Evolutionary conservation across 1,140 invertebrate species (phyloP).

Genomic region (Drosophila teissieri): DNA sequence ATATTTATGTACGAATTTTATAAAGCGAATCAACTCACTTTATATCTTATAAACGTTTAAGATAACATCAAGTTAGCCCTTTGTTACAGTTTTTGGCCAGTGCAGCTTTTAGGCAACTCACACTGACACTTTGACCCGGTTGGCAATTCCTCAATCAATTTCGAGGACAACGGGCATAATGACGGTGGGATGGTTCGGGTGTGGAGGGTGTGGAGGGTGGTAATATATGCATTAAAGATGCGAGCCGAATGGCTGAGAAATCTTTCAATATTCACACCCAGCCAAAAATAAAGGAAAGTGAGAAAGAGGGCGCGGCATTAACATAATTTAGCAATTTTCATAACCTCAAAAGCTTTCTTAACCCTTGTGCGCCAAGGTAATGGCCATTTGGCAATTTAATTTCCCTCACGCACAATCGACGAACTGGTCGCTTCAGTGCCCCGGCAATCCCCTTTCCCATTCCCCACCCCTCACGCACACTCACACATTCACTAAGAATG

Average conservation of each 20-base stretch:
- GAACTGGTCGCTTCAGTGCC: constrained; percentile 49
- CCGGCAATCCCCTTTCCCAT: neutral
- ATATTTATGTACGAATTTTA: too few species aligned
- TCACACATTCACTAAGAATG: constrained; percentile 2
- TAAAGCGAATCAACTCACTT: too few species aligned
- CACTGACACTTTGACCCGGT: constrained; percentile 56
- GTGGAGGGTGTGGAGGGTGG: constrained; percentile 4
- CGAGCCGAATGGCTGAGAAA: constrained; percentile 11
- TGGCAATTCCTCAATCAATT: constrained; percentile 76
- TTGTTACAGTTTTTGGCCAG: neutral
- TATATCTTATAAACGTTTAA: neutral
- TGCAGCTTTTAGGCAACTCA: constrained; percentile 28
- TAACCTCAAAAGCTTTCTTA: constrained; percentile 65
- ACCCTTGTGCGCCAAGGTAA: constrained; percentile 69
- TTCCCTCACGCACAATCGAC: constrained; percentile 81
- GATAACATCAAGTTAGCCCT: neutral
- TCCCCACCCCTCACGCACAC: neutral
- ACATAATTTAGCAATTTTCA: constrained; percentile 77
- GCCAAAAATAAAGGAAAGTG: neutral
- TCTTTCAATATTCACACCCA: constrained; percentile 67
- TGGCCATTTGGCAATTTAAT: constrained; percentile 82
- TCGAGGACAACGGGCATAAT: constrained; percentile 52
- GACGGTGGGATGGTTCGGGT: constrained; percentile 24
- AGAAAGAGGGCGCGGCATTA: constrained; percentile 41
- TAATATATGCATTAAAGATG: constrained; percentile 40